Evolutionary conservation across 2,888 invertebrate genomes (phyloP).

Genomic region (Dorcus hopei): DNA sequence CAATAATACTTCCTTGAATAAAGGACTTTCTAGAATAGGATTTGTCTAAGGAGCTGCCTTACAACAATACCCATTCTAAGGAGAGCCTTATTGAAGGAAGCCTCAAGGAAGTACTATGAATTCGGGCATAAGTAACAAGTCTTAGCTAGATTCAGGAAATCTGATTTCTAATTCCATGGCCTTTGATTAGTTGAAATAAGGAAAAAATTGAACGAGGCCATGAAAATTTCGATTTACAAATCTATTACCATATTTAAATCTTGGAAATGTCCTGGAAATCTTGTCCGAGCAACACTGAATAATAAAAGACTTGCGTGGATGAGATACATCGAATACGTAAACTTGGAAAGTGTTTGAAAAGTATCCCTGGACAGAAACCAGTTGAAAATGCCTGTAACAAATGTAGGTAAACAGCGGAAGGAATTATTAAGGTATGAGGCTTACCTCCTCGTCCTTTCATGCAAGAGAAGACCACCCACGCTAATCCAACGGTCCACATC

Average conservation of each 20-base stretch:
- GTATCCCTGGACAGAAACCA: conserved; percentile 52
- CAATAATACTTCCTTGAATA: too few species aligned
- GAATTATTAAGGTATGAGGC: not conserved
- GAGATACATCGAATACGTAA: conserved; percentile 57
- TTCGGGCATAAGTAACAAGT: too few species aligned
- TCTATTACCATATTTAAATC: conserved; percentile 34
- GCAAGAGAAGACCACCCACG: conserved; percentile 29
- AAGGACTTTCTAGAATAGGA: too few species aligned
- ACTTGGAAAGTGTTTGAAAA: conserved; percentile 54
- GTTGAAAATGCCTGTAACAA: conserved; percentile 50
- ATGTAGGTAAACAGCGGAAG: not conserved
- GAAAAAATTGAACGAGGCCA: too few species aligned
- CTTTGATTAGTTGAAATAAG: too few species aligned
- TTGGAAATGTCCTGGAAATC: conserved; percentile 29
- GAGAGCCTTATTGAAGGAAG: too few species aligned
- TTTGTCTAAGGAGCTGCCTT: too few species aligned
- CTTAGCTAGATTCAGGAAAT: too few species aligned
- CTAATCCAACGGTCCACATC: conserved; percentile 23
- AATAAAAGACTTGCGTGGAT: conserved; percentile 48
- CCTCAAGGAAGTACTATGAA: too few species aligned
- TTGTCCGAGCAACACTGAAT: conserved; percentile 24
- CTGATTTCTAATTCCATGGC: too few species aligned
- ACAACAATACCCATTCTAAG: too few species aligned
- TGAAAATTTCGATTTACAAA: too few species aligned
- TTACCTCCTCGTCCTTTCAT: conserved; percentile 26